phyloP scores from a whole-genome alignment of 2,113 vertebrate species.

The Oncorhynchus mykiss region DNA sequence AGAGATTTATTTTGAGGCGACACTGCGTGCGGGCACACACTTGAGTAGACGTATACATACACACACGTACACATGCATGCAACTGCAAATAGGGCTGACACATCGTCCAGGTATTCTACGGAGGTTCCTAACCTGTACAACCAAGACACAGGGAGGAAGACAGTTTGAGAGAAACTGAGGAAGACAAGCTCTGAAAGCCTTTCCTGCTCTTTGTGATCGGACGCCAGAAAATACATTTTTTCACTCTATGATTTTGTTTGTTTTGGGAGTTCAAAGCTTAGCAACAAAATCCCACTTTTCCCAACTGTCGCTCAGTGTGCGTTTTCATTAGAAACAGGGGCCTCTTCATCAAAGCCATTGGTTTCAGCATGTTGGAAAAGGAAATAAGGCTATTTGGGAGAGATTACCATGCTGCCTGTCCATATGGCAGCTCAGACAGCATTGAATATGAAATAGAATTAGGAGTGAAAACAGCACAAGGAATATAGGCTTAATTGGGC shows the following conservation, averaged over 20 bases:
- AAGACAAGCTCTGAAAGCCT: conserved; percentile 33
- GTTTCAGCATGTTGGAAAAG: conserved; percentile 61
- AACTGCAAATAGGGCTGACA: neutral
- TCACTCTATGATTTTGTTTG: conserved; percentile 70
- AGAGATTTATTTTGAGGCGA: conserved; percentile 48
- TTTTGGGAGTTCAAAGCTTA: conserved; percentile 75
- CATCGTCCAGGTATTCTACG: conserved; percentile 54
- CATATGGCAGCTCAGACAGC: conserved; percentile 47
- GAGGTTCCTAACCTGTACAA: conserved; percentile 47
- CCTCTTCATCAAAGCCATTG: conserved; percentile 65
- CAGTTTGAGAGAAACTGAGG: conserved; percentile 12
- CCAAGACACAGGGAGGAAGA: neutral
- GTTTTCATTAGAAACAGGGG: conserved; percentile 62
- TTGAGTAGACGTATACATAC: conserved; percentile 6
- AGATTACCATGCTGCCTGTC: conserved; percentile 54
- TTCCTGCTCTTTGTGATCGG: conserved; percentile 59
- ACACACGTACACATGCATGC: conserved; percentile 22
- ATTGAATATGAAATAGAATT: conserved; percentile 48
- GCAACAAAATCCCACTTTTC: conserved; percentile 68
- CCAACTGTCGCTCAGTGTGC: conserved; percentile 64
- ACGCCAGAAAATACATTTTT: conserved; percentile 42
- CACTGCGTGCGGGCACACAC: conserved; percentile 40
- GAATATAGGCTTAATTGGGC: conserved; percentile 26
- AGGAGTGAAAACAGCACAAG: conserved; percentile 32
- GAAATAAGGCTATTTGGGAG: conserved; percentile 65